Base-by-base conservation (phyloP, 2,797 vertebrate genomes). In the Okamejei kenojei region DNA sequence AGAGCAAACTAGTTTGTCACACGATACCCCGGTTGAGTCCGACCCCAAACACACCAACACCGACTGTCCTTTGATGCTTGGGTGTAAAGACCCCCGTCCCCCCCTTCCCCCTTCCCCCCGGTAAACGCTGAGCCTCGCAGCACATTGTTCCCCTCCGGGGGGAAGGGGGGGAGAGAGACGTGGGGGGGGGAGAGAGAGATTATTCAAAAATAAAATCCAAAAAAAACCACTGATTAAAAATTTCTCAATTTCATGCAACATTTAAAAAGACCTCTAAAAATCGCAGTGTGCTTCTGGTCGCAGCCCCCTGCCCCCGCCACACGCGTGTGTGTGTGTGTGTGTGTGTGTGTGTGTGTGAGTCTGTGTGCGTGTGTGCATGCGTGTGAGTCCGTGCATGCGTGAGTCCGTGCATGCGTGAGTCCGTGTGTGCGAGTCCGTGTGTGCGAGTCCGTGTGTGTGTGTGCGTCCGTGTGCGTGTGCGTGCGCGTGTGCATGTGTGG, bases 191-290 rank as follows among this genome's bases (percentile, higher is more conserved):
- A 13, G 29, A n/a, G n/a, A 92, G 45, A 54, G 73, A 92, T 15
- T 54, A 26, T 74, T 91, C 21, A 26, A 74, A 78, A 78, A 82
- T 38, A 73, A 90, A 73, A 90, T 38, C 29, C 90, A 38, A 92
- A 74, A 95, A 94, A 95, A 95, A 93, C 94, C 94, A 93, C 95
- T 95, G 94, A 93, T 94, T 93, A 94, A 32, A 94, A 95, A 94
- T 81, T 94, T 94, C 94, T 93, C 38, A 93, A 94, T 93, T 94
- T 96, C 95, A 94, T 84, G 93, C 93, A 93, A 94, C 94, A 58
- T 76, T 79, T 82, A 79, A 93, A 79, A 93, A 65, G 77, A 93
- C 58, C 13, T 65, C 74, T 82, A 78, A 80, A 93, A 93, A 93
- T 23, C 35, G 61, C 23, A 54, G 45, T 77, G 73, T 19, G 23